phyloP scores from a whole-genome alignment of 2,113 vertebrate species.

The Leptobrachium leishanense region DNA sequence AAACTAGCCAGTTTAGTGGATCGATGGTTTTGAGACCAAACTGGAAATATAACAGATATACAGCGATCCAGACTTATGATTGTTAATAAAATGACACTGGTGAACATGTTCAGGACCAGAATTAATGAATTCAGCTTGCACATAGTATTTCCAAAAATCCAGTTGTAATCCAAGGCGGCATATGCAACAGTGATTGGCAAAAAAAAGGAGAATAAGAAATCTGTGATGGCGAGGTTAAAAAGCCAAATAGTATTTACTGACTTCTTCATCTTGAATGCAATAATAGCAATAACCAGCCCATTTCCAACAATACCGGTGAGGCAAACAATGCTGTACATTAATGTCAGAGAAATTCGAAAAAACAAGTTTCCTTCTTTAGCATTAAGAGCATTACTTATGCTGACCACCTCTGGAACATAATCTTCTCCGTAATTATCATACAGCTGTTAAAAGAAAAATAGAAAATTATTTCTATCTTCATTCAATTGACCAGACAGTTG shows the following conservation, averaged over 20 bases:
- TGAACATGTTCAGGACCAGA: slow-evolving; percentile 92
- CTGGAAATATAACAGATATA: slow-evolving; percentile 80
- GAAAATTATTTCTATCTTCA: background rate
- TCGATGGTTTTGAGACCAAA: slow-evolving; percentile 93
- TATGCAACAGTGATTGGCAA: slow-evolving; percentile 78
- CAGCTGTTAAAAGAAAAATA: slow-evolving; percentile 15
- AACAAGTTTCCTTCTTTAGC: background rate
- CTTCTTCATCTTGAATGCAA: slow-evolving; percentile 85
- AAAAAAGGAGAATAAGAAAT: slow-evolving; percentile 87
- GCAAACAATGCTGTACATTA: slow-evolving; percentile 71
- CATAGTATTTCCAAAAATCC: slow-evolving; percentile 83
- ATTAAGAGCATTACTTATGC: background rate
- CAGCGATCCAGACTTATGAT: slow-evolving; percentile 89
- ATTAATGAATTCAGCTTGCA: slow-evolving; percentile 83
- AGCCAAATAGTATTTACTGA: slow-evolving; percentile 90
- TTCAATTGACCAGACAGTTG: too few species aligned
- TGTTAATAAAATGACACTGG: slow-evolving; percentile 88
- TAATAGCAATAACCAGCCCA: slow-evolving; percentile 81
- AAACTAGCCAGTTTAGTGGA: slow-evolving; percentile 67
- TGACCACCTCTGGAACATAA: background rate
- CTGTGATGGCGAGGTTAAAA: slow-evolving; percentile 85
- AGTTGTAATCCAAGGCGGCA: slow-evolving; percentile 71
- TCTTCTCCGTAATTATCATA: background rate
- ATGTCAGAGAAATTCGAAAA: slow-evolving; percentile 60
- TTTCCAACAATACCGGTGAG: slow-evolving; percentile 87